Conservation (phyloP, 2,797 vertebrate genomes). For the Thamnophis elegans region DNA sequence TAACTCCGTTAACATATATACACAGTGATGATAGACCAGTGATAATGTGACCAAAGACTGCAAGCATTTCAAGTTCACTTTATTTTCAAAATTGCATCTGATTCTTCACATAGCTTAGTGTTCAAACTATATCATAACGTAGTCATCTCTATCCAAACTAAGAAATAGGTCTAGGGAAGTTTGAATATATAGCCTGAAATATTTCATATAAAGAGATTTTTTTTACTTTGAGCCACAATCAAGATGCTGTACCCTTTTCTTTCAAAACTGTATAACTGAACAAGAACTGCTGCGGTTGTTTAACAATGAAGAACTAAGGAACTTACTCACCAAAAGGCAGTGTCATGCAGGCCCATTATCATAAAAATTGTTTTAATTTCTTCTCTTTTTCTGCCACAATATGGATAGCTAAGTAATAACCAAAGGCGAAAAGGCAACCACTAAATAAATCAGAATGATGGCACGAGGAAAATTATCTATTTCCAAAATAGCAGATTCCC, state of each 20-base stretch:
- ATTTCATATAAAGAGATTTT: background rate
- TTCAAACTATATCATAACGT: background rate
- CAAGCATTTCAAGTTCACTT: background rate
- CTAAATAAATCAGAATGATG: slow-evolving; percentile 93
- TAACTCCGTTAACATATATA: background rate
- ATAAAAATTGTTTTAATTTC: slow-evolving; percentile 92
- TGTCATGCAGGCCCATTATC: slow-evolving; percentile 93
- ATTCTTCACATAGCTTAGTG: background rate
- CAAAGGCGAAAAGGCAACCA: slow-evolving; percentile 93
- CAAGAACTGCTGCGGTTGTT: background rate
- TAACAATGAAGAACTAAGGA: rapidly evolving
- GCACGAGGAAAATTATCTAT: slow-evolving; percentile 91
- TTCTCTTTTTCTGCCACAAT: slow-evolving; percentile 95
- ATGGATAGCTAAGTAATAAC: slow-evolving; percentile 94
- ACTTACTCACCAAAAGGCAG: slow-evolving; percentile 83
- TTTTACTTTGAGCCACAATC: background rate
- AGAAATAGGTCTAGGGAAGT: background rate
- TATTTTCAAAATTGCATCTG: background rate
- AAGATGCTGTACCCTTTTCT: background rate
- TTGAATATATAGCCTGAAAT: background rate
- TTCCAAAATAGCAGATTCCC: slow-evolving; percentile 86
- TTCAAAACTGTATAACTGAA: background rate
- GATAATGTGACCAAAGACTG: background rate
- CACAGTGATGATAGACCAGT: background rate
- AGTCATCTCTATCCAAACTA: background rate